phyloP scores from a whole-genome alignment of 2,888 invertebrate species.

The Acleris cristana region DNA sequence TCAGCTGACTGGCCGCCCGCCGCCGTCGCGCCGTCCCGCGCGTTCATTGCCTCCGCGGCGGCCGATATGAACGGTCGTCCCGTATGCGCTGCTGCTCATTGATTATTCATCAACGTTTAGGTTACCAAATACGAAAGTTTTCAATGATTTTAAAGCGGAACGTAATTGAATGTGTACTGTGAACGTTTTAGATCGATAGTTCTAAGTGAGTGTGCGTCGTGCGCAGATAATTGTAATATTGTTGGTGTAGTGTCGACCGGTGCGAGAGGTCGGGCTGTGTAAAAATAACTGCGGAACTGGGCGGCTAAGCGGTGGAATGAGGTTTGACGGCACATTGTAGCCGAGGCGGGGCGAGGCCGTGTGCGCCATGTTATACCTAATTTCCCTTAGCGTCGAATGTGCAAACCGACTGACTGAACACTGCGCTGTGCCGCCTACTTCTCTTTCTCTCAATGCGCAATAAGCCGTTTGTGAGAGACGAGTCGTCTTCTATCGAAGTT shows the following conservation, averaged over 20 bases:
- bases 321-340: constrained; percentile 83
- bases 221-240: constrained; percentile 65
- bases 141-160: constrained; percentile 45
- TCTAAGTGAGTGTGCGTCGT: constrained; percentile 74
- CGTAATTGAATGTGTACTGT: constrained; percentile 54
- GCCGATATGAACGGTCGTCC: constrained; percentile 75
- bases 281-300: constrained; percentile 84
- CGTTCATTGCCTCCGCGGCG: constrained; percentile 88
- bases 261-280: constrained; percentile 84
- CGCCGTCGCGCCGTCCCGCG: constrained; percentile 76
- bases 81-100: constrained; percentile 52
- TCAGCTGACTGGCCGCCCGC: constrained; percentile 80
- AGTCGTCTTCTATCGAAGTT: constrained; percentile 34
- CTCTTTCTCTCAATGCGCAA: constrained; percentile 74
- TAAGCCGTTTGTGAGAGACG: constrained; percentile 57
- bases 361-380: constrained; percentile 83
- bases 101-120: constrained; percentile 34
- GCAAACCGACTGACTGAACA: constrained; percentile 75
- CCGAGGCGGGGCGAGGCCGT: constrained; percentile 81
- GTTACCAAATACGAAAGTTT: constrained; percentile 47
- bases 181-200: constrained; percentile 54
- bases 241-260: constrained; percentile 79
- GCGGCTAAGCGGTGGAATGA: constrained; percentile 82
- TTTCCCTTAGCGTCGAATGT: constrained; percentile 82
- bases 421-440: constrained; percentile 72